These are phyloP conservation scores for Allophyes oxyacanthae DNA, from an alignment of 2,888 invertebrate species.

Conservation along the genomic window DNA sequence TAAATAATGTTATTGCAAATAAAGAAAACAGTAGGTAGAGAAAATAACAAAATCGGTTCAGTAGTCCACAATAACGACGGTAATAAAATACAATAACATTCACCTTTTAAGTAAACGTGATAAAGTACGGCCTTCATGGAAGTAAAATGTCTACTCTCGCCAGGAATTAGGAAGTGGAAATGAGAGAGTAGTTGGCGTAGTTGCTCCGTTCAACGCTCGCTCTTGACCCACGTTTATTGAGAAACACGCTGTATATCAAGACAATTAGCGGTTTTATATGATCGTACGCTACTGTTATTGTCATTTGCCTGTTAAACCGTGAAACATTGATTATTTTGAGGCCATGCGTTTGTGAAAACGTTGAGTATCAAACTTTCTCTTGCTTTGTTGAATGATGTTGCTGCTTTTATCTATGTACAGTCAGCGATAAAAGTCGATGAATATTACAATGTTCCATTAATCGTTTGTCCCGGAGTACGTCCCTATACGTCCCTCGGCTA, in stretches of 20 bases:
- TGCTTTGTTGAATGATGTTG: conserved; percentile 1
- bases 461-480: no score
- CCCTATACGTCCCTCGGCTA: no score
- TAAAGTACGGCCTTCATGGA: conserved; percentile 19
- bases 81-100: background rate
- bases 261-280: conserved; percentile 29
- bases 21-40: no score
- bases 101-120: conserved; percentile 5
- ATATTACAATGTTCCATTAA: no score
- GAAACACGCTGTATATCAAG: conserved; percentile 23
- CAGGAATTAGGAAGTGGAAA: conserved; percentile 50
- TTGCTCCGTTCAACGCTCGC: conserved; percentile 28
- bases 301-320: conserved; percentile 12
- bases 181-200: conserved; percentile 21
- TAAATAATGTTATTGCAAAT: no score
- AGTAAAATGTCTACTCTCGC: conserved; percentile 26
- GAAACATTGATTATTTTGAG: conserved; percentile 21
- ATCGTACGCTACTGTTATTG: conserved; percentile 9
- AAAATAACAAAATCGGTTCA: no score
- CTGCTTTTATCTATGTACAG: conserved; percentile 1
- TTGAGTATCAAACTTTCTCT: conserved; percentile 32
- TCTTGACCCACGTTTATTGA: conserved; percentile 42
- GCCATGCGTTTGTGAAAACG: conserved; percentile 18
- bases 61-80: no score
- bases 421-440: no score